Conservation (phyloP, 2,113 vertebrate species). For the Oncorhynchus mykiss region DNA sequence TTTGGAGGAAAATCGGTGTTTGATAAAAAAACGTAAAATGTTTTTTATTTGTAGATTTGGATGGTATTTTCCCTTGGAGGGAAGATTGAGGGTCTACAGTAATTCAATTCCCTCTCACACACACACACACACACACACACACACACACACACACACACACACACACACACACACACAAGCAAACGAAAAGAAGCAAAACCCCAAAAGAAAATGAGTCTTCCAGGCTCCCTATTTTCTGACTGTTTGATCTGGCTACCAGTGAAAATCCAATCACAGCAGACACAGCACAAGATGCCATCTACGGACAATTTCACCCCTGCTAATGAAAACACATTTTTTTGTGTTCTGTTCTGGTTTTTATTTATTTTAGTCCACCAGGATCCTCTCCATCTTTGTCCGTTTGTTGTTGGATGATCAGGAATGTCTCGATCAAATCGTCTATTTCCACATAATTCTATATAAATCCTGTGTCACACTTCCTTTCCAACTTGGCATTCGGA, state of each 20-base stretch:
- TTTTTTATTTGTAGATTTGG: background rate
- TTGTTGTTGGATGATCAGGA: too few relatives aligned
- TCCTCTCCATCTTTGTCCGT: too few relatives aligned
- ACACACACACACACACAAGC: too few relatives aligned
- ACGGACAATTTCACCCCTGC: too few relatives aligned
- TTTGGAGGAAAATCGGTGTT: background rate
- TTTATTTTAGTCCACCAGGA: too few relatives aligned
- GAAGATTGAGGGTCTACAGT: background rate
- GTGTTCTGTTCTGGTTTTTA: too few relatives aligned
- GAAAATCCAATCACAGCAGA: background rate
- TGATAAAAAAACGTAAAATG: background rate
- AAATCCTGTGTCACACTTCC: too few relatives aligned
- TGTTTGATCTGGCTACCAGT: background rate
- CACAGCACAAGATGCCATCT: background rate
- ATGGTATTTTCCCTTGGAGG: background rate
- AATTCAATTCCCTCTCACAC: background rate
- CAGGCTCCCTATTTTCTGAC: background rate
- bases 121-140: too few relatives aligned
- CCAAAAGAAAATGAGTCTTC: background rate
- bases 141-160: fast-evolving
- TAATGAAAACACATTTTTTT: too few relatives aligned
- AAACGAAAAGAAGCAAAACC: background rate
- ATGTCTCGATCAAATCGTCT: too few relatives aligned
- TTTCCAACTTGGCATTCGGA: too few relatives aligned
- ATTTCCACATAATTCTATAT: too few relatives aligned